Percentiles rank a stretch among this genome's conserved stretches.
These are phyloP conservation scores for Salminus brasiliensis DNA, from an alignment of 2,113 vertebrate genomes.

Conservation along the genomic window DNA sequence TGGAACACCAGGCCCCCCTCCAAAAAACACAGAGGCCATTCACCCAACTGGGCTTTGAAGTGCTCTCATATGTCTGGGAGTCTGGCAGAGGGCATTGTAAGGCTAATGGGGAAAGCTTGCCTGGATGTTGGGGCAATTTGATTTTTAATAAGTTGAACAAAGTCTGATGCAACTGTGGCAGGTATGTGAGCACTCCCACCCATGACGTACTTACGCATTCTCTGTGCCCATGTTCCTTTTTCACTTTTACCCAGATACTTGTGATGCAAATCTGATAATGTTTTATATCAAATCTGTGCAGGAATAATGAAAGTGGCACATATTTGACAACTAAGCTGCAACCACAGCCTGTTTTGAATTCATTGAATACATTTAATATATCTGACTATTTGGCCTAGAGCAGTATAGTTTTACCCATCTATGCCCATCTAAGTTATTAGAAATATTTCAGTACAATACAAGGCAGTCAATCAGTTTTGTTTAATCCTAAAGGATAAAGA, in stretches of 20 bases:
- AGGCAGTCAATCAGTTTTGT: too few relatives aligned
- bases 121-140: conserved; percentile 49
- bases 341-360: too few relatives aligned
- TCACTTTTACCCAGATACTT: background rate
- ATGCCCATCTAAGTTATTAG: too few relatives aligned
- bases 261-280: too few relatives aligned
- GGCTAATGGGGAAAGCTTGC: conserved; percentile 52
- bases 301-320: too few relatives aligned
- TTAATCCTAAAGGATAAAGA: too few relatives aligned
- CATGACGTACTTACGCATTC: background rate
- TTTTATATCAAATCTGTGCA: too few relatives aligned
- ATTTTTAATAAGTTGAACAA: conserved; percentile 46
- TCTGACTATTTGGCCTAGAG: too few relatives aligned
- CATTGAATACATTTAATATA: too few relatives aligned
- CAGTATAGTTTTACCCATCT: too few relatives aligned
- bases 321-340: too few relatives aligned
- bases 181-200: conserved; percentile 23
- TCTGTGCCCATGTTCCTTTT: background rate
- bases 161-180: background rate
- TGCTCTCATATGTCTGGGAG: conserved; percentile 47
- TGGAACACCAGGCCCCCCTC: conserved; percentile 38
- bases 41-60: conserved; percentile 51
- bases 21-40: conserved; percentile 51
- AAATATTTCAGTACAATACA: too few relatives aligned
- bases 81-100: conserved; percentile 46